These are phyloP conservation scores for Bombus confusus DNA, from an alignment of 1,140 invertebrate genomes.

Conservation along the genomic window DNA sequence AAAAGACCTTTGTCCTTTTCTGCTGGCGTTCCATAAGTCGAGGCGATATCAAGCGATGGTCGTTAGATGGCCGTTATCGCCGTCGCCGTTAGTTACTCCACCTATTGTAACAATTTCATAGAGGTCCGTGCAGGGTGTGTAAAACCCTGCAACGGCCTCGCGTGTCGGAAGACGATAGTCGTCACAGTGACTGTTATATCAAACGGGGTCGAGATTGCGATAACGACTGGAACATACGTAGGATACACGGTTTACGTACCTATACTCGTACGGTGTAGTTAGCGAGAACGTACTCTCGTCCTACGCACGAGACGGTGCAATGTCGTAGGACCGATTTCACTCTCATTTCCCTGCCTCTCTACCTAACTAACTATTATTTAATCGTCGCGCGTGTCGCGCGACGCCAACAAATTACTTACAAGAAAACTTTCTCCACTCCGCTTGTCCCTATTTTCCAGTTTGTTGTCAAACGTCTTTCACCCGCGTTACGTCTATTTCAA, in stretches of 20 bases:
- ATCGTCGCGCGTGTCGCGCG: background rate
- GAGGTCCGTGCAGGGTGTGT: conserved; percentile 58
- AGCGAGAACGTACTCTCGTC: conserved; percentile 62
- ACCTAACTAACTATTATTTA: background rate
- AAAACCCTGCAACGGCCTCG: conserved; percentile 70
- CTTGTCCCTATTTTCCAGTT: background rate
- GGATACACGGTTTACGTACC: conserved; percentile 73
- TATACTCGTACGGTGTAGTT: conserved; percentile 56
- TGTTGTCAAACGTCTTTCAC: background rate
- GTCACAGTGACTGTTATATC: conserved; percentile 82
- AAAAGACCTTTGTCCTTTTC: conserved; percentile 41
- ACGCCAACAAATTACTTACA: background rate
- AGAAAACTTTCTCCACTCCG: background rate
- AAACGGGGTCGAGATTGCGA: conserved; percentile 78
- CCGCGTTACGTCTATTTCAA: background rate
- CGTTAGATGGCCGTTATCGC: conserved; percentile 59
- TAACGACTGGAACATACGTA: conserved; percentile 79
- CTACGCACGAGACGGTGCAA: conserved; percentile 61
- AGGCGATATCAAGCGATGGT: conserved; percentile 38
- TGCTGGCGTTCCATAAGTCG: conserved; percentile 8
- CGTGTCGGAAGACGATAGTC: conserved; percentile 80
- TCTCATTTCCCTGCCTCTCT: background rate
- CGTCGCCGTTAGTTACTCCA: conserved; percentile 67
- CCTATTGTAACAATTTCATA: conserved; percentile 71
- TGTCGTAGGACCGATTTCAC: conserved; percentile 43